Conservation (phyloP, 2,797 vertebrate species). For the Acanthurus lineatus region DNA sequence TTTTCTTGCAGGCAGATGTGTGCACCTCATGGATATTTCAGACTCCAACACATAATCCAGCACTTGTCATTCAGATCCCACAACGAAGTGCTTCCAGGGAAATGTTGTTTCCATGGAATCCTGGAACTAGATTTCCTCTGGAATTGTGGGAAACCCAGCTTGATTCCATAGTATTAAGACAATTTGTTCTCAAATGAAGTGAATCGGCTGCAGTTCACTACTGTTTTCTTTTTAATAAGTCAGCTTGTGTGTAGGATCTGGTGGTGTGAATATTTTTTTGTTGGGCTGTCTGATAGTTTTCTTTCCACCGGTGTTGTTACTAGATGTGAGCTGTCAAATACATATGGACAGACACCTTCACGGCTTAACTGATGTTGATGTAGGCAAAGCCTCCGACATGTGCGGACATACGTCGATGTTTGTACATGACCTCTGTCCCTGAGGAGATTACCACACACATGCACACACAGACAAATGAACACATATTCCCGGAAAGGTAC, state of each 20-base stretch:
- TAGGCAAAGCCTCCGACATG: slow-evolving; percentile 66
- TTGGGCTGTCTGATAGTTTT: slow-evolving; percentile 35
- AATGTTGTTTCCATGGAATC: slow-evolving; percentile 42
- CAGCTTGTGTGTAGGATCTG: slow-evolving; percentile 11
- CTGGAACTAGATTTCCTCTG: slow-evolving; percentile 17
- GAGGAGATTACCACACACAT: slow-evolving; percentile 64
- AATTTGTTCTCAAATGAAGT: slow-evolving; percentile 38
- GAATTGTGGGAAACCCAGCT: slow-evolving; percentile 11
- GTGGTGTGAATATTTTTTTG: slow-evolving; percentile 27
- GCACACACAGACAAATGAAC: slow-evolving; percentile 60
- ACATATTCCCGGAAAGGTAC: slow-evolving; percentile 74
- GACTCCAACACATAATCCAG: not conserved
- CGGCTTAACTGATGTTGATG: slow-evolving; percentile 65
- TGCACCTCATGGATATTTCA: not conserved
- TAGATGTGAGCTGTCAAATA: slow-evolving; percentile 61
- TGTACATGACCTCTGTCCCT: slow-evolving; percentile 65
- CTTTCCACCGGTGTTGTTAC: slow-evolving; percentile 49
- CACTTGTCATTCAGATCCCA: slow-evolving; percentile 30
- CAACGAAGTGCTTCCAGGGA: slow-evolving; percentile 20
- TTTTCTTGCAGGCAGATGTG: not conserved
- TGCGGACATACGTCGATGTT: slow-evolving; percentile 64
- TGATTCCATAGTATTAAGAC: slow-evolving; percentile 34
- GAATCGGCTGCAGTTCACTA: slow-evolving; percentile 41
- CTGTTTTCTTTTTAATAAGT: slow-evolving; percentile 54
- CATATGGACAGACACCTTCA: slow-evolving; percentile 66